These are phyloP conservation scores for Neocloeon triangulifer DNA, from an alignment of 1,140 invertebrate genomes.

Conservation along the genomic window DNA sequence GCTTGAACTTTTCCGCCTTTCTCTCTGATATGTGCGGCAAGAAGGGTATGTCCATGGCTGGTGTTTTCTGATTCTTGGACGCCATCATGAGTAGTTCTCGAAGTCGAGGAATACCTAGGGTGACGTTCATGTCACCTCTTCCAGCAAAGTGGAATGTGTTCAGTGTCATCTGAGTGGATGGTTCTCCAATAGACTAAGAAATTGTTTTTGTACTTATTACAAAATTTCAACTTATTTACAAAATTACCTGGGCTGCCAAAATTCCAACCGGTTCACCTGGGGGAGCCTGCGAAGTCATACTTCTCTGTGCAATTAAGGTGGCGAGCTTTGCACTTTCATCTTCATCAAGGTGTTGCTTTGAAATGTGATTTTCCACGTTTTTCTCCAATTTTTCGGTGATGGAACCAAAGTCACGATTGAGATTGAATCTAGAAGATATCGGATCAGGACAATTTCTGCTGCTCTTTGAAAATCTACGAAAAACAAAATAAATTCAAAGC, in stretches of 20 bases:
- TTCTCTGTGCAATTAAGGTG: slow-evolving; percentile 53
- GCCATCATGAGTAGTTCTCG: slow-evolving; percentile 95
- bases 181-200: slow-evolving; percentile 74
- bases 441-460: slow-evolving; percentile 36
- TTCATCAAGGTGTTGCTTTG: slow-evolving; percentile 15
- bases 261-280: slow-evolving; percentile 94
- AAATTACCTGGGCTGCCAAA: slow-evolving; percentile 57
- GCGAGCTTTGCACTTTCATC: slow-evolving; percentile 28
- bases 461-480: slow-evolving; percentile 1
- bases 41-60: slow-evolving; percentile 86
- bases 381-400: slow-evolving; percentile 53
- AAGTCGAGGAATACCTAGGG: slow-evolving; percentile 86
- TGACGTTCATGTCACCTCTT: slow-evolving; percentile 99
- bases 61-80: slow-evolving; percentile 79
- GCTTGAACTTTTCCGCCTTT: slow-evolving; percentile 36
- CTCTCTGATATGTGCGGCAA: slow-evolving; percentile 13
- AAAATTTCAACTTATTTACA: neutral
- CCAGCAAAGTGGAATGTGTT: slow-evolving; percentile 99
- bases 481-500: neutral
- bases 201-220: too few relatives aligned
- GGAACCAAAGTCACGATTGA: slow-evolving; percentile 56
- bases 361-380: slow-evolving; percentile 40
- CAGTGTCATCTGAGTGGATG: slow-evolving; percentile 98
- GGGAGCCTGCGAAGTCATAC: slow-evolving; percentile 47
- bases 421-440: slow-evolving; percentile 35